Evolutionary conservation across 2,888 invertebrate species (phyloP).

Genomic region (Chymomyza procnemis): DNA sequence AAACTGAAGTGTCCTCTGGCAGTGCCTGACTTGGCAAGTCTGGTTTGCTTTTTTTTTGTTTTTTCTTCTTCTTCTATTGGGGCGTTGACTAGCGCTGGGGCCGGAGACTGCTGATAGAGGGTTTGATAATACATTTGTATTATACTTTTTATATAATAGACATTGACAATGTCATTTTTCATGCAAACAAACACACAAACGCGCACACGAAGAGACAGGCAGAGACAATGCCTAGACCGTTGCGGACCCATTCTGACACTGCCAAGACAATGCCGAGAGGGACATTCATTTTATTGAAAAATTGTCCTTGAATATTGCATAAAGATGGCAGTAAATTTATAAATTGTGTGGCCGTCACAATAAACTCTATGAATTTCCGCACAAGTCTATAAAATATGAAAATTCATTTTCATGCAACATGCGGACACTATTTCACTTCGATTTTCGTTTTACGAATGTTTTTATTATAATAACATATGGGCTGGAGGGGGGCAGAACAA

Average conservation of each 20-base stretch:
- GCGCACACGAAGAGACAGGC: too few relatives aligned
- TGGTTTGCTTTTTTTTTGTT: neutral
- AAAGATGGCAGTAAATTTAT: neutral
- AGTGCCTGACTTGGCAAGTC: conserved; percentile 9
- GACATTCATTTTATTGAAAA: neutral
- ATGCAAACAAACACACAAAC: conserved; percentile 37
- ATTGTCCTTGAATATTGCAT: neutral
- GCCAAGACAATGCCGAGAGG: neutral
- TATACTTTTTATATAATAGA: conserved; percentile 52
- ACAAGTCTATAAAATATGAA: neutral
- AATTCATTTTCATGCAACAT: conserved; percentile 12
- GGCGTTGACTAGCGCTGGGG: neutral
- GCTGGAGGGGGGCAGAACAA: too few relatives aligned
- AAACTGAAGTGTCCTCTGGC: conserved; percentile 43
- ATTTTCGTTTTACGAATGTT: neutral
- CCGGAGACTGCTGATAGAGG: conserved; percentile 6
- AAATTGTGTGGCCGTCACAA: neutral
- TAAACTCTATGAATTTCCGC: neutral
- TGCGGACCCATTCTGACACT: neutral
- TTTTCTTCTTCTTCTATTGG: neutral
- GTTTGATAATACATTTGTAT: conserved; percentile 56
- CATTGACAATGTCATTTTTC: conserved; percentile 64
- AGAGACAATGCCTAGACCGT: neutral
- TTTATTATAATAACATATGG: neutral
- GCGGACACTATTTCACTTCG: conserved; percentile 3